Conservation (phyloP, 2,888 invertebrate genomes). For the Trachelus tabidus region DNA sequence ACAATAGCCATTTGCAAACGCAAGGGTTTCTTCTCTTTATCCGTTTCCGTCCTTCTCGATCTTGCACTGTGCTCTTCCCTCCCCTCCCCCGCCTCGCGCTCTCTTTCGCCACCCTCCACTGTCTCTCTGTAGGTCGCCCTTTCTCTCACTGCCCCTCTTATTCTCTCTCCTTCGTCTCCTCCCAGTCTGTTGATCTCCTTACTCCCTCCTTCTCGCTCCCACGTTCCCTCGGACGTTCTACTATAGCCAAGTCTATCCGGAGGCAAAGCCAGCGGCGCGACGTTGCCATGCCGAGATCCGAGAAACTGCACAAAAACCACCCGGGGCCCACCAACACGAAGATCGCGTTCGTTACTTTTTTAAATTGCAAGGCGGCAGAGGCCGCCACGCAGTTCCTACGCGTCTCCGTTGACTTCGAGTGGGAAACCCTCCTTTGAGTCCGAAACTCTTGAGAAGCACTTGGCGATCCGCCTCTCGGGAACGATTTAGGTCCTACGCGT, state of each 20-base stretch:
- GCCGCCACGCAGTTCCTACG: background rate
- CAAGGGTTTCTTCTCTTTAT: background rate
- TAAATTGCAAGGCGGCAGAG: conserved; percentile 1
- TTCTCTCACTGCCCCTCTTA: conserved; percentile 11
- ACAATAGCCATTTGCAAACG: background rate
- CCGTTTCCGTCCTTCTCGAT: background rate
- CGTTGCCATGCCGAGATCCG: conserved; percentile 57
- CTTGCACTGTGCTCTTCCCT: background rate
- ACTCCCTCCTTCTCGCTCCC: conserved; percentile 21
- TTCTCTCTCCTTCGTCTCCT: conserved; percentile 15
- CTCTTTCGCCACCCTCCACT: background rate
- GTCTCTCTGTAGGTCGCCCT: conserved; percentile 1
- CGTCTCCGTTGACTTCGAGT: background rate
- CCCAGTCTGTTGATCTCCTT: conserved; percentile 20
- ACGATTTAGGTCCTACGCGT: background rate
- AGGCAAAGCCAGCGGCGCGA: conserved; percentile 41
- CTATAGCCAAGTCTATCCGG: conserved; percentile 33
- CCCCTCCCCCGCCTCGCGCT: background rate
- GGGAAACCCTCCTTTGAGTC: background rate
- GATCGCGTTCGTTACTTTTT: conserved; percentile 5
- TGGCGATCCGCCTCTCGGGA: background rate
- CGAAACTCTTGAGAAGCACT: background rate
- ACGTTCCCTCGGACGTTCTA: conserved; percentile 6
- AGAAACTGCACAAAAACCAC: conserved; percentile 58
- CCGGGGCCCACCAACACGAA: conserved; percentile 38